Conservation (phyloP, 2,888 invertebrate species). For the Lasioglossum zephyrum region DNA sequence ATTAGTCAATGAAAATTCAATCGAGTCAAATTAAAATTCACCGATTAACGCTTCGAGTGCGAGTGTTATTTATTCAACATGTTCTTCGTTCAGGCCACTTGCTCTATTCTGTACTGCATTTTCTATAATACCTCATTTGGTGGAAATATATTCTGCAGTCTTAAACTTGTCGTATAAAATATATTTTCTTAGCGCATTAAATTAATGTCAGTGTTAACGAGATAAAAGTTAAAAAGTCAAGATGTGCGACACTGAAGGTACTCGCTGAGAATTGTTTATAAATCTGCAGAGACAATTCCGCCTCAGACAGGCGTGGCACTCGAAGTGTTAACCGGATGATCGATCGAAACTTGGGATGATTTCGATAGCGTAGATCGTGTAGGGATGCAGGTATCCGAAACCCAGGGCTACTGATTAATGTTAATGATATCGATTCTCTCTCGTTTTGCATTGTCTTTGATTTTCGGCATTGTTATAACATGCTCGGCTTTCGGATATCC, state of each 20-base stretch:
- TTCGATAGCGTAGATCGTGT: slow-evolving; percentile 57
- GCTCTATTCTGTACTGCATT: no score
- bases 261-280: background rate
- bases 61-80: background rate
- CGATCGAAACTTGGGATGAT: slow-evolving; percentile 55
- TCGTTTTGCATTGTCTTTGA: background rate
- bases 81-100: no score
- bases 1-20: slow-evolving; percentile 66
- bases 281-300: background rate
- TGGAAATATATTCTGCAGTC: no score
- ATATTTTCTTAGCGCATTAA: no score
- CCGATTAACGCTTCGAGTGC: background rate
- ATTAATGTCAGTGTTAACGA: background rate
- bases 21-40: slow-evolving; percentile 25
- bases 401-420: background rate
- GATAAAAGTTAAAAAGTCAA: background rate
- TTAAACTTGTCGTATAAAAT: no score
- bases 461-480: background rate
- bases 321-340: slow-evolving; percentile 21
- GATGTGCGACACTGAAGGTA: background rate
- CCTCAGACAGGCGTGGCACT: background rate
- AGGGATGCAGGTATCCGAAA: slow-evolving; percentile 69
- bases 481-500: slow-evolving; percentile 65
- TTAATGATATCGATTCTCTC: background rate
- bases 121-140: no score